Percentiles rank a stretch among this genome's conserved stretches.
phyloP scores from a whole-genome alignment of 2,888 invertebrate species.

The Agrotis exclamationis region DNA sequence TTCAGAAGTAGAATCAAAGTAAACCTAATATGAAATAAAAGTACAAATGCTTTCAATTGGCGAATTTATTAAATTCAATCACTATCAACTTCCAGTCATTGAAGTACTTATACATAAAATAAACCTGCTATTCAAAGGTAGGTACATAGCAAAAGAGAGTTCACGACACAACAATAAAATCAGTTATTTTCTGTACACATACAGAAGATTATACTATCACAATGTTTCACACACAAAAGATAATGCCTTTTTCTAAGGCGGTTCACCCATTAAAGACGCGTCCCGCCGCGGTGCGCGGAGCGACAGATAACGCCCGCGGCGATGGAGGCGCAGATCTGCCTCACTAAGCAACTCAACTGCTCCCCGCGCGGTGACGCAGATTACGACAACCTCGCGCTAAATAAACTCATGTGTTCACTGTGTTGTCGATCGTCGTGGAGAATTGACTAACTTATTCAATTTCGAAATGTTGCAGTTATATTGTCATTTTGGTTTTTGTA shows the following conservation, averaged over 20 bases:
- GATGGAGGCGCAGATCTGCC: no score
- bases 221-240: conserved; percentile 74
- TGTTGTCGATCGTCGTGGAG: no score
- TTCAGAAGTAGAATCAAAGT: conserved; percentile 75
- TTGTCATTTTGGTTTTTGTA: no score
- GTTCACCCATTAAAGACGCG: no score
- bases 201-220: conserved; percentile 79
- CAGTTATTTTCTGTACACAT: conserved; percentile 73
- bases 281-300: no score
- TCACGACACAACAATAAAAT: conserved; percentile 76
- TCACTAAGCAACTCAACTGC: no score
- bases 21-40: conserved; percentile 76
- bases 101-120: conserved; percentile 86
- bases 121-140: conserved; percentile 83
- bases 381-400: no score
- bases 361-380: no score
- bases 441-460: no score
- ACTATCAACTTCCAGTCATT: conserved; percentile 88
- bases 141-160: conserved; percentile 82
- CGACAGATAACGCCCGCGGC: no score
- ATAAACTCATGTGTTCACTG: no score
- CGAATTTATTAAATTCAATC: conserved; percentile 91
- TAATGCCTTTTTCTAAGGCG: conserved; percentile 47
- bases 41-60: conserved; percentile 77
- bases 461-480: no score